Evolutionary conservation across 2,113 vertebrate genomes (phyloP).

Genomic region (Sinocyclocheilus grahami): DNA sequence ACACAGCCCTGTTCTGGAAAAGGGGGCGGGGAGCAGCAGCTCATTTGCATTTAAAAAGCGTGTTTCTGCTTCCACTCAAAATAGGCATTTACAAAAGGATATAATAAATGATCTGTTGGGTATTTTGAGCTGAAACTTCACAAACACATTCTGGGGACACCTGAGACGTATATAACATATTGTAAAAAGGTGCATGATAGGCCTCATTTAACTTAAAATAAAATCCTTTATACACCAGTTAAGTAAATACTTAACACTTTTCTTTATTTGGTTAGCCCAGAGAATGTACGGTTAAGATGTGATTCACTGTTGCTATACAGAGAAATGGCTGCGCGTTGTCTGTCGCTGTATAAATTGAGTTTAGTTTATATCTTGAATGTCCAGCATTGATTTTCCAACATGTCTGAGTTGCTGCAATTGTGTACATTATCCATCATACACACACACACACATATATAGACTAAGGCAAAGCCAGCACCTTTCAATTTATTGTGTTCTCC

Average conservation of each 20-base stretch:
- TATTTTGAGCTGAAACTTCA: too few relatives aligned
- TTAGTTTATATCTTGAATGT: slow-evolving; percentile 25
- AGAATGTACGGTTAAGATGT: too few relatives aligned
- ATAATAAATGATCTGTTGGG: too few relatives aligned
- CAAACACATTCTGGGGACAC: too few relatives aligned
- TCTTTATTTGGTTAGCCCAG: not conserved
- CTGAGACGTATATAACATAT: too few relatives aligned
- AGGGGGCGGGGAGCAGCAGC: too few relatives aligned
- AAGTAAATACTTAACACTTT: not conserved
- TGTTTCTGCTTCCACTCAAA: too few relatives aligned
- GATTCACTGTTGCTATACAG: not conserved
- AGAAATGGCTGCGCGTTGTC: not conserved
- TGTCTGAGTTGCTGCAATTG: slow-evolving; percentile 30
- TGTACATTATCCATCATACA: slow-evolving; percentile 11
- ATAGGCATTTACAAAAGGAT: too few relatives aligned
- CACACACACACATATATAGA: not conserved
- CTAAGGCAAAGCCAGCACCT: slow-evolving; percentile 3
- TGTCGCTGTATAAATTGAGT: slow-evolving; percentile 16
- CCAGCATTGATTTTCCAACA: slow-evolving; percentile 30
- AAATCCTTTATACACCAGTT: not conserved
- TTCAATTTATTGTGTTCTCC: slow-evolving; percentile 54
- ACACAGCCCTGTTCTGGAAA: too few relatives aligned
- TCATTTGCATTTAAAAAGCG: too few relatives aligned
- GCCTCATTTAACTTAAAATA: too few relatives aligned
- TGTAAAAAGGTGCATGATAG: too few relatives aligned